Conservation (phyloP, 2,888 invertebrate genomes). For the Bimastos eiseni region DNA sequence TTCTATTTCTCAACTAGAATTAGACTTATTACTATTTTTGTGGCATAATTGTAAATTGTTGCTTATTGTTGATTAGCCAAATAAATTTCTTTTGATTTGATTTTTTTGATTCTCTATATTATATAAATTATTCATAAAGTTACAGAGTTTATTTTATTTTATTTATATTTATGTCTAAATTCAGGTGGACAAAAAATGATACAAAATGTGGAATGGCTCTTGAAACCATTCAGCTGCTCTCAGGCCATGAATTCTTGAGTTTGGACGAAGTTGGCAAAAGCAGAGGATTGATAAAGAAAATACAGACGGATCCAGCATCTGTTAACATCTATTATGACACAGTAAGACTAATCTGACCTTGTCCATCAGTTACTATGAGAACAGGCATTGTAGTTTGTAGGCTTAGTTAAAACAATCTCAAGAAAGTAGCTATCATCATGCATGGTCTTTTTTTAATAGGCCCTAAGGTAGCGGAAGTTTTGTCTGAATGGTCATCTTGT, state of each 20-base stretch:
- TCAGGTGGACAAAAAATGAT: background rate
- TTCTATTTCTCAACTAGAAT: too few relatives aligned
- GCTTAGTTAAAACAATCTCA: background rate
- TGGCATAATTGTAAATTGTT: too few relatives aligned
- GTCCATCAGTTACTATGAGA: background rate
- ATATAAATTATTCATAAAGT: background rate
- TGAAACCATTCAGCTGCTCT: background rate
- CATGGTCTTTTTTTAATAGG: background rate
- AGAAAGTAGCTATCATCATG: background rate
- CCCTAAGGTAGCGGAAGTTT: background rate
- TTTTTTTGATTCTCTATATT: background rate
- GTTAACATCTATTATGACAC: slow-evolving; percentile 7
- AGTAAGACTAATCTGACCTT: background rate
- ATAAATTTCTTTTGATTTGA: background rate
- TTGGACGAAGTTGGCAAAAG: background rate
- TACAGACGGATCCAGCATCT: background rate
- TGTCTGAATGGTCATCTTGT: too few relatives aligned
- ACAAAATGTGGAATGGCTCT: background rate
- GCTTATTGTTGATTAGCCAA: too few relatives aligned
- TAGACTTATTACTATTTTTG: too few relatives aligned
- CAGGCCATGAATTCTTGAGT: background rate
- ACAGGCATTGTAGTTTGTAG: background rate
- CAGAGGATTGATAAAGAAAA: background rate
- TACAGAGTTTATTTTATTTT: background rate
- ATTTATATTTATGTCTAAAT: background rate